Evolutionary conservation across 2,888 invertebrate species (phyloP).

Genomic region (Pomacea canaliculata): DNA sequence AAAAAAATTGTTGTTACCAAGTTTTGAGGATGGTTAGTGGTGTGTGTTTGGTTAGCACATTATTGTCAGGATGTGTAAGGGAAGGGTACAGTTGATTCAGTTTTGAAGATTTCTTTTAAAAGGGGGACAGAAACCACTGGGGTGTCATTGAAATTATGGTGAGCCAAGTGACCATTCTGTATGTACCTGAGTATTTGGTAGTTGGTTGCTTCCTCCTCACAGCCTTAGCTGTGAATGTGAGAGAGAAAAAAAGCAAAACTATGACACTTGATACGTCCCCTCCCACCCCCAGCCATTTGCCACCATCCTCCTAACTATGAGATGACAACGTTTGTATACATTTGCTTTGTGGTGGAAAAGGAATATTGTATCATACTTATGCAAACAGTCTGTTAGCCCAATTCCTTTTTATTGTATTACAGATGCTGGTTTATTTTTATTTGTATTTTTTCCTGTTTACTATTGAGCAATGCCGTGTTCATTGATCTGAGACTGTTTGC

Average conservation of each 20-base stretch:
- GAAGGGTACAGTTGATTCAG: background rate
- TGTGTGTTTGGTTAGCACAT: conserved; percentile 10
- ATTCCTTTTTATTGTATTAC: background rate
- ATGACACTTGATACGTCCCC: background rate
- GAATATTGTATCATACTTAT: conserved; percentile 5
- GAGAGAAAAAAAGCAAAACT: too few species aligned
- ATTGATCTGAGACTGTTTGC: conserved; percentile 2
- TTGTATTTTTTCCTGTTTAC: background rate
- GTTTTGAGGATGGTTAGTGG: conserved; percentile 8
- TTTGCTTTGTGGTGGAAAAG: conserved; percentile 5
- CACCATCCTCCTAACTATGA: conserved; percentile 2
- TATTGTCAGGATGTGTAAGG: background rate
- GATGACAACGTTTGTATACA: conserved; percentile 2
- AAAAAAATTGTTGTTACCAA: background rate
- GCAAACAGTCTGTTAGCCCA: background rate
- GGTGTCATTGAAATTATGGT: too few species aligned
- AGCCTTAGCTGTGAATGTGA: too few species aligned
- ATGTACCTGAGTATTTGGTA: too few species aligned
- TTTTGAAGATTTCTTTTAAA: too few species aligned
- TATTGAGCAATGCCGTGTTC: background rate
- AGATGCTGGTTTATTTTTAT: background rate
- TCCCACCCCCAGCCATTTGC: background rate
- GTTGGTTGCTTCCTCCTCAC: too few species aligned
- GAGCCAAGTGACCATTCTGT: too few species aligned
- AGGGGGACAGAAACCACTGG: too few species aligned